Percentiles rank a stretch among this genome's conserved stretches.
These are phyloP conservation scores for Dinomys branickii DNA, from an alignment of 2,113 vertebrate species.

Conservation along the genomic window DNA sequence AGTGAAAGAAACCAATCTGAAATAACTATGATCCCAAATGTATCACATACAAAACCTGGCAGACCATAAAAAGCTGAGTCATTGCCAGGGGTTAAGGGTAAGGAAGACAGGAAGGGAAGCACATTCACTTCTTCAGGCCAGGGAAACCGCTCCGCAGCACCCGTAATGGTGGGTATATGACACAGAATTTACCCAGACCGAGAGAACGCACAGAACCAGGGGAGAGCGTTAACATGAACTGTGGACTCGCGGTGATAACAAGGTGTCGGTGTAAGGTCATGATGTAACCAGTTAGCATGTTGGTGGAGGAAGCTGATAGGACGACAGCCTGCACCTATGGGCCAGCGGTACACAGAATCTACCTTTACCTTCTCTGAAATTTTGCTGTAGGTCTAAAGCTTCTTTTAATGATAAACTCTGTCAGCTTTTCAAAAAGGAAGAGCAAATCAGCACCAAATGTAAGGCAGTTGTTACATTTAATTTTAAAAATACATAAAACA, in stretches of 20 bases:
- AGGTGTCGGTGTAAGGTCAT: background rate
- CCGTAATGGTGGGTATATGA: fast-evolving
- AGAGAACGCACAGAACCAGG: background rate
- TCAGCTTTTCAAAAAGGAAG: background rate
- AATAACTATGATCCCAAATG: background rate
- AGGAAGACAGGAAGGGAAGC: background rate
- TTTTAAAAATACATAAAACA: background rate
- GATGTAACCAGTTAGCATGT: background rate
- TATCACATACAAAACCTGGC: background rate
- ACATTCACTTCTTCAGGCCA: background rate
- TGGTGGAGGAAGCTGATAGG: too few relatives aligned
- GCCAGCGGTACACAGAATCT: background rate
- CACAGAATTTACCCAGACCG: background rate
- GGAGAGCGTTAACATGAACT: too few relatives aligned
- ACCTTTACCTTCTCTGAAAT: too few relatives aligned
- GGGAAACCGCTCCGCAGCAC: background rate
- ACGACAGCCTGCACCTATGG: fast-evolving
- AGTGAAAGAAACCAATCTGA: background rate
- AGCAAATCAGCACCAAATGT: background rate
- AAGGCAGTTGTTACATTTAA: background rate
- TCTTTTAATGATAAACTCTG: background rate
- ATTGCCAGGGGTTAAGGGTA: background rate
- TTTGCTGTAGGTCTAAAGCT: background rate
- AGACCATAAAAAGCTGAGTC: background rate
- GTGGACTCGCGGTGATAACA: background rate